phyloP scores from a whole-genome alignment of 2,888 invertebrate species.

The Pharmacophagus antenor region DNA sequence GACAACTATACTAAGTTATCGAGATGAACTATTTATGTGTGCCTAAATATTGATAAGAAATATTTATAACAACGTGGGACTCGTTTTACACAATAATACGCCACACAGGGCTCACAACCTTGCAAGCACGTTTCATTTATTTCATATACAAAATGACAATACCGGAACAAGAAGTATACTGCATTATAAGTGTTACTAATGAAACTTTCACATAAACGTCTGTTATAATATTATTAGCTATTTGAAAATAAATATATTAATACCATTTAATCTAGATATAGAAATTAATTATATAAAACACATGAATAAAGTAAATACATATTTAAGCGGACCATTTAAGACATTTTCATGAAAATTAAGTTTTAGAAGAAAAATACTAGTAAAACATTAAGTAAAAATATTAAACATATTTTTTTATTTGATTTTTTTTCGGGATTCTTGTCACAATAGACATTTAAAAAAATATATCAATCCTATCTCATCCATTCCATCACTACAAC shows the following conservation, averaged over 20 bases:
- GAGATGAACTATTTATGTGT: slow-evolving; percentile 63
- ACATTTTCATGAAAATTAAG: not conserved
- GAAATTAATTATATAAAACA: not conserved
- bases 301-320: not conserved
- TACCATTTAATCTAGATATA: not conserved
- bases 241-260: no score
- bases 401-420: no score
- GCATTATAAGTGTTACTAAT: not conserved
- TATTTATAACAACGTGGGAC: slow-evolving; percentile 64
- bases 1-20: slow-evolving; percentile 44
- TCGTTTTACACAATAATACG: slow-evolving; percentile 56
- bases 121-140: slow-evolving; percentile 60
- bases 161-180: slow-evolving; percentile 38
- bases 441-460: no score
- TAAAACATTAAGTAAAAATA: not conserved
- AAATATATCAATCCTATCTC: no score
- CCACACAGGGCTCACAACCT: slow-evolving; percentile 50
- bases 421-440: no score
- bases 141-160: slow-evolving; percentile 29
- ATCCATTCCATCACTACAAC: no score
- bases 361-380: not conserved
- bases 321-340: not conserved
- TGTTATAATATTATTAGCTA: no score
- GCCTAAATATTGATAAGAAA: slow-evolving; percentile 58
- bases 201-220: no score